These are phyloP conservation scores for Phlogophora meticulosa DNA, from an alignment of 2,888 invertebrate genomes.

Conservation along the genomic window DNA sequence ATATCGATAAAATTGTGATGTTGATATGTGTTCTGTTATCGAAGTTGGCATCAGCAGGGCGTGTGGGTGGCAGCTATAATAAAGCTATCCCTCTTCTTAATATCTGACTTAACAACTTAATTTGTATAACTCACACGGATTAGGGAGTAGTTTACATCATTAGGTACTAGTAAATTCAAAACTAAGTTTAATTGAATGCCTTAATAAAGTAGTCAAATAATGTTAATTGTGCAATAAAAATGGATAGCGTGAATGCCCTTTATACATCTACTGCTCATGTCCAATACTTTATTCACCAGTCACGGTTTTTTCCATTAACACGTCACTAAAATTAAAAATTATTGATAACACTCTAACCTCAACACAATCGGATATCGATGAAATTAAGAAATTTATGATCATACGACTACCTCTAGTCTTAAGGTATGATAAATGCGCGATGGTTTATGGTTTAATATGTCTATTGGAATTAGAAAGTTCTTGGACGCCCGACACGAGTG, in stretches of 20 bases:
- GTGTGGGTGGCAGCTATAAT: constrained; percentile 1
- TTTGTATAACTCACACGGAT: background rate
- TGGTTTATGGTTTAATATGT: constrained; percentile 56
- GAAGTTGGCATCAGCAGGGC: background rate
- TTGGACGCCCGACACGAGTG: constrained; percentile 37
- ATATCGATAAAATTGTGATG: constrained; percentile 35
- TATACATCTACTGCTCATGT: background rate
- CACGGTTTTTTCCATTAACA: constrained; percentile 13
- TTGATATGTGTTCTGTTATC: constrained; percentile 5
- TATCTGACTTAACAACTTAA: background rate
- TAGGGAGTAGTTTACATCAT: background rate
- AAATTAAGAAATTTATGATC: constrained; percentile 42
- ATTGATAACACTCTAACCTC: constrained; percentile 27
- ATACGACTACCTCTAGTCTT: constrained; percentile 23
- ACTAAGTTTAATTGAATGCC: background rate
- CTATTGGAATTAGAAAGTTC: constrained; percentile 65
- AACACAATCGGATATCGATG: constrained; percentile 42
- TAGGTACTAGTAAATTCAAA: background rate
- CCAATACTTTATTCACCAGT: background rate
- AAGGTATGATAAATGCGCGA: constrained; percentile 39
- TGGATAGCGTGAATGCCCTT: background rate
- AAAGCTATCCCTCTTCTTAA: background rate
- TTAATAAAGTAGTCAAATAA: background rate
- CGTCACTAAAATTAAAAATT: constrained; percentile 33
- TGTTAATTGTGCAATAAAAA: background rate